Evolutionary conservation across 53 echinoderm and acorn worm genomes (phyloP).

Genomic region (Henricia sp.): DNA sequence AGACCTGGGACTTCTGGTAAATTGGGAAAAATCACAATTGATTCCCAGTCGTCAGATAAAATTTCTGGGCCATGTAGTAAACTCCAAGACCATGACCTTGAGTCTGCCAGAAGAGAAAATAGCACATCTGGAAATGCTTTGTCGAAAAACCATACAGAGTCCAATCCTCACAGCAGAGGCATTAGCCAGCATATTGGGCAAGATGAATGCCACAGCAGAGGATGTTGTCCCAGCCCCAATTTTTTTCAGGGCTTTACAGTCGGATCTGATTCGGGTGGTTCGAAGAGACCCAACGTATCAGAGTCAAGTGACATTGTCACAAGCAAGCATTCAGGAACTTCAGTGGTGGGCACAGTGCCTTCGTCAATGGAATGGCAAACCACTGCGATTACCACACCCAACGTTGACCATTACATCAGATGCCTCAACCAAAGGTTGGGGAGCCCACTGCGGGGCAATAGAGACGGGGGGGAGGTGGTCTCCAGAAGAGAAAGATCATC

Average conservation of each 20-base stretch:
- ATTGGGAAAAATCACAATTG: constrained; percentile 50
- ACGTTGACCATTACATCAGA: constrained; percentile 27
- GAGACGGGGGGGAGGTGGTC: constrained; percentile 70
- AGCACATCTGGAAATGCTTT: constrained; percentile 7
- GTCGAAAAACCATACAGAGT: background rate
- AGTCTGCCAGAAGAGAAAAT: constrained; percentile 40
- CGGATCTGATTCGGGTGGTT: background rate
- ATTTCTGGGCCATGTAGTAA: constrained; percentile 31
- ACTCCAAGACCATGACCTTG: constrained; percentile 25
- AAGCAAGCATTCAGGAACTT: constrained; percentile 1
- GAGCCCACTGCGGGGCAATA: constrained; percentile 36
- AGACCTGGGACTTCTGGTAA: constrained; percentile 17
- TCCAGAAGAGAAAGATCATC: constrained; percentile 38
- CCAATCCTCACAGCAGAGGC: constrained; percentile 34
- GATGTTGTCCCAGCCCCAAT: constrained; percentile 44
- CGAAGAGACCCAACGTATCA: constrained; percentile 29
- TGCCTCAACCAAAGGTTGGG: constrained; percentile 71
- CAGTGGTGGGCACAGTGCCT: constrained; percentile 17
- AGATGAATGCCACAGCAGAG: constrained; percentile 47
- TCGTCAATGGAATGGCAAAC: constrained; percentile 5
- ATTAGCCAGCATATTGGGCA: constrained; percentile 42
- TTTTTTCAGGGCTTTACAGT: constrained; percentile 29
- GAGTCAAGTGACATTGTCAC: background rate
- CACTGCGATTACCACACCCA: background rate
- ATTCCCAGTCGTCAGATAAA: background rate